Base-by-base conservation (phyloP, 2,113 vertebrate genomes). In the Tupaia chinensis region DNA sequence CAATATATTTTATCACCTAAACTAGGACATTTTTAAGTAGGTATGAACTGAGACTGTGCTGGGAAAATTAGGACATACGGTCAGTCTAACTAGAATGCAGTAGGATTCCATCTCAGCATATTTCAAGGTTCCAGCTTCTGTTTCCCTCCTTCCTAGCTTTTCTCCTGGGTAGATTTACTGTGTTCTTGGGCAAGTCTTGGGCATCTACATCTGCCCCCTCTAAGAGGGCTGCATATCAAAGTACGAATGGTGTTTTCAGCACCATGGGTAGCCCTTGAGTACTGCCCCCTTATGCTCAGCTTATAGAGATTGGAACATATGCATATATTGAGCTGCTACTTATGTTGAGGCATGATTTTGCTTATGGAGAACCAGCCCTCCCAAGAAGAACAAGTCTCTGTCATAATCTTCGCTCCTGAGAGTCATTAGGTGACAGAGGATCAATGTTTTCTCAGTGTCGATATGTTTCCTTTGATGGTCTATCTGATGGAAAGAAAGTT, bases 401-500 rank as follows among this genome's bases (percentile, higher is more conserved):
- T 53, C 69, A 56, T 34, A 56, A 11, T 76, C 34, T 32, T 23
- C 82, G 58, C 27, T 13, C 74, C 78, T 66, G 29, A 80, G 5
- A 1, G 74, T 65, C 61, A 1, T 56, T 86, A 70, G 76, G 27
- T 84, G 74, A 87, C 79, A 94, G 72, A 77, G 70, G 34, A 87
- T 69, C 19, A 13, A 27, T 70, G 54, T 27, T 92, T 82, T 87
- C 29, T 73, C 29, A 32, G 23, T 78, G 10, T 81, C 53, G 1
- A 11, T 32, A 9, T 63, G 8, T 34, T 73, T 81, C 76, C 66
- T 17, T 65, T 77, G 29, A 69, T 13, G 7, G 32, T 63, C 73
- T 91, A 73, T 73, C 76, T 73, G 23, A 92, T n/a, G 61, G 25
- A 89, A 63, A 96, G 22, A 60, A 92, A 53, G 60, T 60, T 60